Evolutionary conservation across 2,113 vertebrate species (phyloP).

Genomic region (Phrynosoma blainvillii): DNA sequence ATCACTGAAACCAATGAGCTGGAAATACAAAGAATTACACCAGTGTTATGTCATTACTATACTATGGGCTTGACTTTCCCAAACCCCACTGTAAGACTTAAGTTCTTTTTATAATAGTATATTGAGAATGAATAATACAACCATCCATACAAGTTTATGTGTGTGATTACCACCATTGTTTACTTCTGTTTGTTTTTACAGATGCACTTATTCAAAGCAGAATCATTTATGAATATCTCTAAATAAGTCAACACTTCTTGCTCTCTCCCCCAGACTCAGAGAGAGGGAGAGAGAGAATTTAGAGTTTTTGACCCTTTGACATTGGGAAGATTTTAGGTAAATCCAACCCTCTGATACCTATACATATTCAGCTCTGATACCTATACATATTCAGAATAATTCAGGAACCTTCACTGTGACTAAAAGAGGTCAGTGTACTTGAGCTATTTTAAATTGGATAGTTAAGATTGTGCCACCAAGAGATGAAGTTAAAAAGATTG

Average conservation of each 20-base stretch:
- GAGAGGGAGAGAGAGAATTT: conserved; percentile 33
- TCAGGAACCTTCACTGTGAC: conserved; percentile 1
- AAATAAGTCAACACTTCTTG: background rate
- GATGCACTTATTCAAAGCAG: conserved; percentile 52
- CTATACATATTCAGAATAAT: conserved; percentile 54
- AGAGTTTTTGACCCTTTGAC: conserved; percentile 12
- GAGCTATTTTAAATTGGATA: background rate
- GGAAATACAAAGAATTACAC: background rate
- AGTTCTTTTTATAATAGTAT: background rate
- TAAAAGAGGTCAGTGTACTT: conserved; percentile 42
- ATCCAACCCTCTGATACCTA: conserved; percentile 17
- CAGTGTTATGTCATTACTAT: background rate
- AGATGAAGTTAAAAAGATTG: conserved; percentile 11
- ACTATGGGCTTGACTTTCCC: background rate
- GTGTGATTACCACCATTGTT: background rate
- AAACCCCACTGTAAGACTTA: background rate
- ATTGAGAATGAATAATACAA: background rate
- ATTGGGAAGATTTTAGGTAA: background rate
- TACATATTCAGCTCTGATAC: conserved; percentile 52
- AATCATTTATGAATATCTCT: background rate
- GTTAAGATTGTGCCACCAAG: conserved; percentile 27
- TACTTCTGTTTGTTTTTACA: conserved; percentile 10
- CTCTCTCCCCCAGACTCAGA: background rate
- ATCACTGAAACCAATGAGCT: background rate
- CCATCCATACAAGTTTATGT: background rate